Percentiles rank a stretch among this genome's conserved stretches.
These are phyloP conservation scores for Typhlomys cinereus DNA, from an alignment of 2,113 vertebrate species.

Conservation along the genomic window DNA sequence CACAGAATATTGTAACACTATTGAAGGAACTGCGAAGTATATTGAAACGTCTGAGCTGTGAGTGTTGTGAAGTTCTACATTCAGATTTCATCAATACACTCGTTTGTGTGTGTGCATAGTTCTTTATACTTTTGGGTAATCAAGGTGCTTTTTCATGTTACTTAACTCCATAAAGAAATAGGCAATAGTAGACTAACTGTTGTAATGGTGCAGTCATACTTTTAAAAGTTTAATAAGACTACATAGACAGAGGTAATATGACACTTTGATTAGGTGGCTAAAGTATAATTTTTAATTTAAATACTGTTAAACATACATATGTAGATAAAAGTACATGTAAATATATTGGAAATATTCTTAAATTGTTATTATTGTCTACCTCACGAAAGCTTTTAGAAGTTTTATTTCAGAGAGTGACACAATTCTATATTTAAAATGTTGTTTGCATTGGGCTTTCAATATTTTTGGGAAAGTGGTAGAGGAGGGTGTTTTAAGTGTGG, in stretches of 20 bases:
- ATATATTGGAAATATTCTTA: not conserved
- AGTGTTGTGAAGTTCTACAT: constrained; percentile 81
- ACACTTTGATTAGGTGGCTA: not conserved
- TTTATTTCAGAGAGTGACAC: constrained; percentile 6
- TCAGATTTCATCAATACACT: not conserved
- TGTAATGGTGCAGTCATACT: no score
- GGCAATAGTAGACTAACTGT: no score
- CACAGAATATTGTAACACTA: constrained; percentile 98
- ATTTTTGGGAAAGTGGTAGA: not conserved
- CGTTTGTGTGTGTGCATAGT: not conserved
- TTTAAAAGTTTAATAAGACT: not conserved
- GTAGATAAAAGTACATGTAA: not conserved
- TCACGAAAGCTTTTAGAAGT: not conserved
- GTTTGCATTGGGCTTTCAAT: constrained; percentile 4
- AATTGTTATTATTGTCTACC: not conserved
- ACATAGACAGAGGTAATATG: not conserved
- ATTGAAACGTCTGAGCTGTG: constrained; percentile 98
- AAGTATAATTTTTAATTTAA: constrained; percentile 18
- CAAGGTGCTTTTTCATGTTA: not conserved
- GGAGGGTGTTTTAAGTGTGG: not conserved
- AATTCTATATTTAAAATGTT: not conserved
- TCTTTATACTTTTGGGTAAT: not conserved
- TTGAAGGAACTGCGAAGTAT: constrained; percentile 99
- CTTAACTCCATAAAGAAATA: not conserved
- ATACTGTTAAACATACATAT: not conserved